Percentiles rank a stretch among this genome's conserved stretches.
phyloP scores from a whole-genome alignment of 2,797 vertebrate genomes.

The Coregonus suidteri region DNA sequence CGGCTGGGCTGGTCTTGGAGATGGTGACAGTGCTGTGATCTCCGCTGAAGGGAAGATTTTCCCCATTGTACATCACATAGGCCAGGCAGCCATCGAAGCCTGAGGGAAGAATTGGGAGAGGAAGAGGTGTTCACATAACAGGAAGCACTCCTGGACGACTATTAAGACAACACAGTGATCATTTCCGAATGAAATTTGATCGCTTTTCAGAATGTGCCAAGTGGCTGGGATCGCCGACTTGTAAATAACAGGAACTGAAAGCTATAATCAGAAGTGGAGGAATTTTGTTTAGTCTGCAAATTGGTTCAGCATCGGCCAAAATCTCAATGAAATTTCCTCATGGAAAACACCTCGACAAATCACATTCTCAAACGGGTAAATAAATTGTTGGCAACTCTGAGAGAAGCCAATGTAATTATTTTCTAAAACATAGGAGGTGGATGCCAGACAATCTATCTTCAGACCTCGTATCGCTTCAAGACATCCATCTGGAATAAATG shows the following conservation, averaged over 20 bases:
- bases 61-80: constrained; percentile 85
- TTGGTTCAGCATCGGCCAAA: constrained; percentile 57
- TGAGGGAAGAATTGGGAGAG: constrained; percentile 48
- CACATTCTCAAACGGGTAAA: constrained; percentile 36
- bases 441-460: constrained; percentile 47
- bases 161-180: constrained; percentile 22
- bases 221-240: constrained; percentile 35
- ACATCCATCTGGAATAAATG: constrained; percentile 73
- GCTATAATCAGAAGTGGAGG: constrained; percentile 50
- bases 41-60: constrained; percentile 88
- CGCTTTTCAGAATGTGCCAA: constrained; percentile 44
- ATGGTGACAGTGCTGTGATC: constrained; percentile 84
- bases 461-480: constrained; percentile 48
- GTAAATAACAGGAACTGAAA: constrained; percentile 58
- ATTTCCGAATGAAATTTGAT: constrained; percentile 25
- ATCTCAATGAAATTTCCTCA: constrained; percentile 27
- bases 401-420: constrained; percentile 50
- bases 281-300: constrained; percentile 62
- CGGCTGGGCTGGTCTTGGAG: constrained; percentile 80
- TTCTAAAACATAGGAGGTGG: constrained; percentile 23
- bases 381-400: constrained; percentile 46
- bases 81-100: constrained; percentile 93
- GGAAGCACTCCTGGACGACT: constrained; percentile 37
- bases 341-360: constrained; percentile 37
- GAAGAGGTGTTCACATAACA: constrained; percentile 42